These are phyloP conservation scores for Drosophila lini DNA, from an alignment of 1,140 invertebrate species.

Conservation along the genomic window DNA sequence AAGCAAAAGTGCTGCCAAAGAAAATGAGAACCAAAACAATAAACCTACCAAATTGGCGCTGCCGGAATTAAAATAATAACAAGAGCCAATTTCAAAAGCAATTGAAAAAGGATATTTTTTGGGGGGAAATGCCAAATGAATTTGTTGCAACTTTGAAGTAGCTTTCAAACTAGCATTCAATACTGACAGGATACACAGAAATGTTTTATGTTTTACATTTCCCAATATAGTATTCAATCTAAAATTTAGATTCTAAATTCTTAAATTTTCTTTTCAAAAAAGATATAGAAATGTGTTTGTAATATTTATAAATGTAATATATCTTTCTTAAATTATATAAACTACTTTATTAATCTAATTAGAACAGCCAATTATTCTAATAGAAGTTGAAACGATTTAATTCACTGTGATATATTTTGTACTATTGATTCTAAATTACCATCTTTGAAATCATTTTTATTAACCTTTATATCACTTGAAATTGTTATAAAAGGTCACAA, in stretches of 20 bases:
- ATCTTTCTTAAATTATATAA: background rate
- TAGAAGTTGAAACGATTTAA: background rate
- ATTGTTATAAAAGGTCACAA: no score
- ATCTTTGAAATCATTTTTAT: no score
- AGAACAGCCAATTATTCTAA: background rate
- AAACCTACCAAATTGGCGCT: slow-evolving; percentile 25
- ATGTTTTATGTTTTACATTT: background rate
- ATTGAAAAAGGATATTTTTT: slow-evolving; percentile 15
- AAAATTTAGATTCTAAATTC: no score
- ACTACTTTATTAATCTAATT: background rate
- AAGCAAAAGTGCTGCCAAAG: slow-evolving; percentile 67
- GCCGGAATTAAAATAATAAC: slow-evolving; percentile 17
- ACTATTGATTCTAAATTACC: background rate
- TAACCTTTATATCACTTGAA: no score
- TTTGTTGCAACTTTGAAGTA: background rate
- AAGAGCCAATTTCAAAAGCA: slow-evolving; percentile 12
- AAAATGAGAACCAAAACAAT: slow-evolving; percentile 34
- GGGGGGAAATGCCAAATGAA: background rate
- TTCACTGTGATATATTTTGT: background rate
- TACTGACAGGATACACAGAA: background rate
- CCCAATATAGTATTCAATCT: background rate
- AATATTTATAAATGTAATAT: background rate
- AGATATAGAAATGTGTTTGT: background rate
- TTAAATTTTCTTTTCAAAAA: background rate
- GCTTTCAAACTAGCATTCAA: background rate